Percentiles rank a stretch among this genome's conserved stretches.
These are phyloP conservation scores for Augiades crinisus DNA, from an alignment of 2,888 invertebrate genomes.

Conservation along the genomic window DNA sequence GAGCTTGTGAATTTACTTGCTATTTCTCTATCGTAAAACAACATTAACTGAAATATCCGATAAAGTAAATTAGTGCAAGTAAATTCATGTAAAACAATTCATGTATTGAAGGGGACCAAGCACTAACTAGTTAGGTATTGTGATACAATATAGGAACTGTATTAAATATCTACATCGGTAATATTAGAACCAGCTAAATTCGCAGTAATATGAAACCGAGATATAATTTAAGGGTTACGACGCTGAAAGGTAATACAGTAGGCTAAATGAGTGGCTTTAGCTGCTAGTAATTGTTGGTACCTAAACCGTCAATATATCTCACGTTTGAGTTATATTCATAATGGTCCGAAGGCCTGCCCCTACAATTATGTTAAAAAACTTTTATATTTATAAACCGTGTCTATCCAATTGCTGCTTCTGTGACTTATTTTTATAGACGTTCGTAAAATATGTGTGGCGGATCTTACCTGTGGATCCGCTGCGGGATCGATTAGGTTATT, in stretches of 20 bases:
- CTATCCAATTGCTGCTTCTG: conserved; percentile 37
- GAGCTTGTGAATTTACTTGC: no score
- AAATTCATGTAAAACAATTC: no score
- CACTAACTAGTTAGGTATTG: conserved; percentile 1
- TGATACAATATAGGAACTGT: no score
- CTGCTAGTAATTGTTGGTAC: conserved; percentile 8
- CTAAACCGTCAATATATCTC: conserved; percentile 11
- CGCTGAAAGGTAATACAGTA: neutral
- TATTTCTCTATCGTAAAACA: no score
- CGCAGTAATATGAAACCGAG: conserved; percentile 3
- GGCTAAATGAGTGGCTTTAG: neutral
- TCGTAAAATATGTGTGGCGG: conserved; percentile 53
- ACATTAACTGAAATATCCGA: no score
- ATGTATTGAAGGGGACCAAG: conserved; percentile 10
- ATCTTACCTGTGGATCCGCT: conserved; percentile 50
- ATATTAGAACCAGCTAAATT: conserved; percentile 2
- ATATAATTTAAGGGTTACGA: conserved; percentile 1
- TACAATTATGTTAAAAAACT: conserved; percentile 19
- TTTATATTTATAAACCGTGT: conserved; percentile 21
- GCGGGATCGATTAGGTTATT: conserved; percentile 68
- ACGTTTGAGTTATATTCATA: conserved; percentile 7
- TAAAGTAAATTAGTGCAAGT: no score
- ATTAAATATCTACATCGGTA: conserved; percentile 14
- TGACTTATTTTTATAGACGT: conserved; percentile 50
- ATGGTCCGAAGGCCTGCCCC: neutral